phyloP scores from a whole-genome alignment of 1,140 invertebrate species.

The Drosophila athabasca region DNA sequence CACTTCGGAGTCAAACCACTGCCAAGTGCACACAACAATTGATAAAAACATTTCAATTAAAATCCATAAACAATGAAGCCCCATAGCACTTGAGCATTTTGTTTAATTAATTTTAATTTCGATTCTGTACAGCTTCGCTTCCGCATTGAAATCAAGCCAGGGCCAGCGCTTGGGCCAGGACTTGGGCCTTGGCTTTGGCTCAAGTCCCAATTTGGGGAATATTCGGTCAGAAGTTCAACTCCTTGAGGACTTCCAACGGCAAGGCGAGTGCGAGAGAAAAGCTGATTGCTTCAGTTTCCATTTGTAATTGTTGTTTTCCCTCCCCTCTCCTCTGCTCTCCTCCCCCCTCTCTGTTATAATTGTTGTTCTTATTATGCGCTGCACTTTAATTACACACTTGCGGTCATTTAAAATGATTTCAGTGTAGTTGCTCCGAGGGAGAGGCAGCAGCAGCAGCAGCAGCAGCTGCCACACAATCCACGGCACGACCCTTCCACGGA shows the following conservation, averaged over 20 bases:
- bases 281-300: slow-evolving; percentile 65
- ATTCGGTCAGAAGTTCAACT: slow-evolving; percentile 30
- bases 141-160: not conserved
- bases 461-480: slow-evolving; percentile 61
- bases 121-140: slow-evolving; percentile 10
- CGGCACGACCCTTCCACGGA: not conserved
- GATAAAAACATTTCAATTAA: slow-evolving; percentile 10
- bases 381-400: slow-evolving; percentile 81
- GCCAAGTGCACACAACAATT: not conserved
- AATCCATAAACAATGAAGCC: slow-evolving; percentile 28
- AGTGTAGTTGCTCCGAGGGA: slow-evolving; percentile 49
- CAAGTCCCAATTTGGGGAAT: slow-evolving; percentile 33
- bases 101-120: slow-evolving; percentile 37
- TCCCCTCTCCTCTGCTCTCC: not conserved
- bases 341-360: slow-evolving; percentile 23
- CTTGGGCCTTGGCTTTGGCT: not conserved
- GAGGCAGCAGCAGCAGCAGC: not conserved
- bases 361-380: slow-evolving; percentile 70
- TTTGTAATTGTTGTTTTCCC: slow-evolving; percentile 55
- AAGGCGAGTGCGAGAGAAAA: slow-evolving; percentile 38
- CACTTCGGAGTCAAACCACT: not conserved
- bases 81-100: slow-evolving; percentile 6
- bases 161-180: not conserved
- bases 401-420: slow-evolving; percentile 80
- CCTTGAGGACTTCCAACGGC: slow-evolving; percentile 22